phyloP scores from a whole-genome alignment of 1,140 invertebrate species.

The Leptopilina clavipes region DNA sequence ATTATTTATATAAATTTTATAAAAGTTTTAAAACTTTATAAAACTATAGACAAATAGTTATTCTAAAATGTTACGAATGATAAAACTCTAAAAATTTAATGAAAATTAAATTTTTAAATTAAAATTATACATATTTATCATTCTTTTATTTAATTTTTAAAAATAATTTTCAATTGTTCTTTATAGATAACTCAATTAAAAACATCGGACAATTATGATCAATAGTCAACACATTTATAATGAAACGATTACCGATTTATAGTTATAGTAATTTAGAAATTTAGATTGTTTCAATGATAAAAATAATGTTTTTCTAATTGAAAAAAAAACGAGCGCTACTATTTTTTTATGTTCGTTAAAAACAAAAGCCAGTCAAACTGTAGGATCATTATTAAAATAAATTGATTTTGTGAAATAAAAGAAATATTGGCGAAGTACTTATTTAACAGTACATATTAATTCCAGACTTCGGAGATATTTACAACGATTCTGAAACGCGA shows the following conservation, averaged over 20 bases:
- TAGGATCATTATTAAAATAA: not conserved
- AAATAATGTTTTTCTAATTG: constrained; percentile 1
- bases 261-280: not conserved
- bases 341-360: not conserved
- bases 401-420: constrained; percentile 13
- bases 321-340: not conserved
- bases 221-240: not conserved
- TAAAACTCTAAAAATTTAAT: too few species aligned
- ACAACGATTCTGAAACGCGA: constrained; percentile 36
- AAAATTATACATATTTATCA: too few species aligned
- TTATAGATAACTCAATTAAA: too few species aligned
- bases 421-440: constrained; percentile 29
- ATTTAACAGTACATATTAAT: constrained; percentile 11
- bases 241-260: constrained; percentile 22
- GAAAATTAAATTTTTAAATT: too few species aligned
- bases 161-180: too few species aligned
- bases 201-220: too few species aligned
- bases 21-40: too few species aligned
- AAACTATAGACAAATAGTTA: too few species aligned
- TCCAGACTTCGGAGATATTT: constrained; percentile 38
- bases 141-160: too few species aligned
- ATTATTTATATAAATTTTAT: too few species aligned
- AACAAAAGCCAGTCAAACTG: constrained; percentile 12
- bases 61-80: too few species aligned
- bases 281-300: not conserved